Percentiles rank a stretch among this genome's conserved stretches.
Evolutionary conservation across 2,888 invertebrate genomes (phyloP).

Genomic region (Incurvaria masculella): DNA sequence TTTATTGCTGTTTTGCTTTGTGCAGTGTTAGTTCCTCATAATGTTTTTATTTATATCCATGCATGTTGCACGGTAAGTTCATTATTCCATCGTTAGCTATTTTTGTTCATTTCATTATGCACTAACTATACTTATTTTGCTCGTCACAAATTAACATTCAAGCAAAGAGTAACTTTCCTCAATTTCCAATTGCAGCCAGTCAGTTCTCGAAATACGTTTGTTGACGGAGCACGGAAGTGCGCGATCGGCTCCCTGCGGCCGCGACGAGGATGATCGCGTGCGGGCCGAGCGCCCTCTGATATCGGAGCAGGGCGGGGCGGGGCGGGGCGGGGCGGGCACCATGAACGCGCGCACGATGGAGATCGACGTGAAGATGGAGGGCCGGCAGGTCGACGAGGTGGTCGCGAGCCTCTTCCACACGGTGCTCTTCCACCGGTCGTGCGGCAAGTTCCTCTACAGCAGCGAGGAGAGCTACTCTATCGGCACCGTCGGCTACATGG

Average conservation of each 20-base stretch:
- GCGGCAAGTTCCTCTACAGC: slow-evolving; percentile 92
- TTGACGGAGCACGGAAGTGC: background rate
- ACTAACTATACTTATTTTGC: no score
- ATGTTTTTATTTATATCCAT: no score
- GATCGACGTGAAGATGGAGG: slow-evolving; percentile 83
- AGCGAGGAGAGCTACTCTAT: slow-evolving; percentile 94
- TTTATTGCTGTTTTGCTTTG: no score
- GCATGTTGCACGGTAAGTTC: no score
- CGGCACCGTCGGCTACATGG: slow-evolving; percentile 92
- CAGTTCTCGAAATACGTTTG: background rate
- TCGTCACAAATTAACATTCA: no score
- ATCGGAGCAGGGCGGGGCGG: slow-evolving; percentile 9
- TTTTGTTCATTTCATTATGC: no score
- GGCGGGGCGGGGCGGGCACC: slow-evolving; percentile 24
- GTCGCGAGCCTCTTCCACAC: slow-evolving; percentile 91
- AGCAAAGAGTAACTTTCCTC: background rate
- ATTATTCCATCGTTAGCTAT: no score
- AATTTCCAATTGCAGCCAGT: background rate
- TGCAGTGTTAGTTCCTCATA: no score
- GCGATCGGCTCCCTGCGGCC: background rate
- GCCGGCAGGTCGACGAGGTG: slow-evolving; percentile 88
- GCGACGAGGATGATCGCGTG: background rate
- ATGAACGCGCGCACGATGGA: slow-evolving; percentile 82
- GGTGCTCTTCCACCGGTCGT: slow-evolving; percentile 83
- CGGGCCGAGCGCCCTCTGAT: background rate